These are phyloP conservation scores for Callinectes sapidus DNA, from an alignment of 2,888 invertebrate species.

Conservation along the genomic window DNA sequence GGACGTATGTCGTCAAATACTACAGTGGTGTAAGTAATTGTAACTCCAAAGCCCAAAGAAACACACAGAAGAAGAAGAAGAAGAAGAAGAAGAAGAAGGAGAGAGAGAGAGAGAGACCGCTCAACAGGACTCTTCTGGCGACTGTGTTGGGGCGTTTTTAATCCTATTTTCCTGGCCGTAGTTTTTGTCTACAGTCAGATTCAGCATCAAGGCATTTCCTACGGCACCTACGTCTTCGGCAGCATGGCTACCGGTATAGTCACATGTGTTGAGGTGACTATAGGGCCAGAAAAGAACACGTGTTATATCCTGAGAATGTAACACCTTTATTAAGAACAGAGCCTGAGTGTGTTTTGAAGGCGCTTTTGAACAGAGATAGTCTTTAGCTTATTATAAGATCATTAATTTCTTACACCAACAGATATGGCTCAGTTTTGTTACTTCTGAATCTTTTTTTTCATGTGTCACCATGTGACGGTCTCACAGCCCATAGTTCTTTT, in stretches of 20 bases:
- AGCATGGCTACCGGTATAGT: conserved; percentile 42
- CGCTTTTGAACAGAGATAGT: no score
- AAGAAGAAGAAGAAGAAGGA: no score
- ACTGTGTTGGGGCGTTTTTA: conserved; percentile 85
- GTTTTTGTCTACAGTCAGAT: conserved; percentile 85
- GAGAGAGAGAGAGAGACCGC: no score
- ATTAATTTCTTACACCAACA: no score
- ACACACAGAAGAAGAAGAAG: no score
- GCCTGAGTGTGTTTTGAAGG: neutral
- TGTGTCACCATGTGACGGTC: no score
- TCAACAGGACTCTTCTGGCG: conserved; percentile 86
- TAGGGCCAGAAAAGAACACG: no score
- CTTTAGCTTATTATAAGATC: no score
- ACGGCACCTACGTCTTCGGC: conserved; percentile 45
- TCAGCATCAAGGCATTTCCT: conserved; percentile 79
- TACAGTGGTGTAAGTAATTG: conserved; percentile 44
- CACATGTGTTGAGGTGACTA: neutral
- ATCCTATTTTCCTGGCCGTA: conserved; percentile 83
- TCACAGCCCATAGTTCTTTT: no score
- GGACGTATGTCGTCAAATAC: conserved; percentile 67
- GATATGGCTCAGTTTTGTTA: no score
- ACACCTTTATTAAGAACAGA: neutral
- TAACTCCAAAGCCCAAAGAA: no score
- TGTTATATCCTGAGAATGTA: neutral
- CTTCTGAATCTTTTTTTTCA: no score